These are phyloP conservation scores for Drosophila kurseongensis DNA, from an alignment of 1,140 invertebrate species.

Conservation along the genomic window DNA sequence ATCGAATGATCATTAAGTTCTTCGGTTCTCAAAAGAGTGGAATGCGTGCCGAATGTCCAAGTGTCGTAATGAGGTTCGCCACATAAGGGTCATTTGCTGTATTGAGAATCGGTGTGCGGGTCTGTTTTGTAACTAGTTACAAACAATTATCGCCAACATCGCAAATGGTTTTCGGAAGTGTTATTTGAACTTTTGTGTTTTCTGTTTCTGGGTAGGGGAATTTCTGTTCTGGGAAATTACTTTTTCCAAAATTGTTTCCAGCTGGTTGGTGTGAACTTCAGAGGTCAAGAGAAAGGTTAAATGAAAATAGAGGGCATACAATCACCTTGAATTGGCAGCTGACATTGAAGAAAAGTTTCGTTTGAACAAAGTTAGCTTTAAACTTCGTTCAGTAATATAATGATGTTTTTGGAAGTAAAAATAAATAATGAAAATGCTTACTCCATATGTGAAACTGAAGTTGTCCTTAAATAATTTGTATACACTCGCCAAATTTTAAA, in stretches of 20 bases:
- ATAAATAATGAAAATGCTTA: too few relatives aligned
- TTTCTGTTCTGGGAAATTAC: slow-evolving; percentile 49
- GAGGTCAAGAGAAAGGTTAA: not conserved
- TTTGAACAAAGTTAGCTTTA: not conserved
- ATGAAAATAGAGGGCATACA: not conserved
- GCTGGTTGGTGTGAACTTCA: not conserved
- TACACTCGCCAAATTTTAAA: too few relatives aligned
- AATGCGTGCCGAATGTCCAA: slow-evolving; percentile 43
- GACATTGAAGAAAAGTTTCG: not conserved
- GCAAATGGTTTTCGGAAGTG: slow-evolving; percentile 77
- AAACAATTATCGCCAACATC: slow-evolving; percentile 72
- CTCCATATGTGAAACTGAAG: too few relatives aligned
- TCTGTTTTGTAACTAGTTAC: slow-evolving; percentile 41
- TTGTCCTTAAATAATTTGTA: too few relatives aligned
- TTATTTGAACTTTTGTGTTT: slow-evolving; percentile 67
- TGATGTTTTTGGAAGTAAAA: too few relatives aligned
- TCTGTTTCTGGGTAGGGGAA: slow-evolving; percentile 12
- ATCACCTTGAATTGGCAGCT: slow-evolving; percentile 10
- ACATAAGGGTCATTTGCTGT: slow-evolving; percentile 49
- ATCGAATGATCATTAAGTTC: slow-evolving; percentile 43
- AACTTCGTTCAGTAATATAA: too few relatives aligned
- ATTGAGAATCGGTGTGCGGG: slow-evolving; percentile 9
- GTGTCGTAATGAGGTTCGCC: slow-evolving; percentile 43
- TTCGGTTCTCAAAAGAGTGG: not conserved
- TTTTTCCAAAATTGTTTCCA: slow-evolving; percentile 26